Percentiles rank a stretch among this genome's conserved stretches.
These are phyloP conservation scores for Hydroisotoma schaefferi DNA, from an alignment of 2,888 invertebrate genomes.

Conservation along the genomic window DNA sequence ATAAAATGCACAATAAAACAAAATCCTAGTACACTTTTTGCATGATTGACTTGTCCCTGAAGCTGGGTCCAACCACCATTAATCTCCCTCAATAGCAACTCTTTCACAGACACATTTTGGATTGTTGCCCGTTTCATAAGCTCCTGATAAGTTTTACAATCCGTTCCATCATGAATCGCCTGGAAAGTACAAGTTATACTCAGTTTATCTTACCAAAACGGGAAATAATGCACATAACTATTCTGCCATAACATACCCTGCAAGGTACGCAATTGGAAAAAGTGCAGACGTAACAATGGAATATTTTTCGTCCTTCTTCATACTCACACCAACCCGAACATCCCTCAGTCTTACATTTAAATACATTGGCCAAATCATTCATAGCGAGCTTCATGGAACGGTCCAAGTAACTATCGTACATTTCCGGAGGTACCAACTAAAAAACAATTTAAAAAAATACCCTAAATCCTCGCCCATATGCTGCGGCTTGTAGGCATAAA, in stretches of 20 bases:
- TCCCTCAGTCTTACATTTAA: slow-evolving; percentile 84
- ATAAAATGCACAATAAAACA: not conserved
- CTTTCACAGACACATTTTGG: slow-evolving; percentile 7
- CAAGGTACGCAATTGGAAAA: slow-evolving; percentile 13
- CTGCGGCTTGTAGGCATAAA: no score
- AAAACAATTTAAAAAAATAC: no score
- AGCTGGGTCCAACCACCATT: slow-evolving; percentile 24
- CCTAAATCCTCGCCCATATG: no score
- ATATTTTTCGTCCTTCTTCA: slow-evolving; percentile 77
- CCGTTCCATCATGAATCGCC: slow-evolving; percentile 73
- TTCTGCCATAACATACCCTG: slow-evolving; percentile 9
- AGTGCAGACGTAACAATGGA: slow-evolving; percentile 53
- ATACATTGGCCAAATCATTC: slow-evolving; percentile 67
- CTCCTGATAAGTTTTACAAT: slow-evolving; percentile 76
- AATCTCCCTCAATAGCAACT: slow-evolving; percentile 20
- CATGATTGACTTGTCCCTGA: slow-evolving; percentile 1
- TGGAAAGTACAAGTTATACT: slow-evolving; percentile 50
- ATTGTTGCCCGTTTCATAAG: slow-evolving; percentile 50
- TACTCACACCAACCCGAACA: slow-evolving; percentile 85
- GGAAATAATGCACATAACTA: not conserved
- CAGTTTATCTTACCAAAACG: not conserved
- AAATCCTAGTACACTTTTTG: not conserved
- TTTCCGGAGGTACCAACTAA: slow-evolving; percentile 64
- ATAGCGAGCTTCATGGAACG: slow-evolving; percentile 76
- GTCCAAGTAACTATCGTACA: slow-evolving; percentile 74